Conservation (phyloP, 2,888 invertebrate species). For the Cyclophora albipunctata region DNA sequence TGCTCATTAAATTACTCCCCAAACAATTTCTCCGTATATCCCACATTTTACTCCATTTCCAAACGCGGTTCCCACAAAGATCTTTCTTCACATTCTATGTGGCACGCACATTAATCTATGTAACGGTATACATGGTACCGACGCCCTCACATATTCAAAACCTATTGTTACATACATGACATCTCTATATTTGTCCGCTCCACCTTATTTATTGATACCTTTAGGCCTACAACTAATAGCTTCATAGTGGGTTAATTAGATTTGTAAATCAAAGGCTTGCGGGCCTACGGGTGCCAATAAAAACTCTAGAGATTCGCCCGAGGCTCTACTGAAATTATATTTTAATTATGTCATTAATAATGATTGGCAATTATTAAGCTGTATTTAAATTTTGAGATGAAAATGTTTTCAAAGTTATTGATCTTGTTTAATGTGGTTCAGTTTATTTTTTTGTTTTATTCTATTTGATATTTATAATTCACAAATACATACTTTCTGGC, state of each 20-base stretch:
- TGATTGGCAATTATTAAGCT: no score
- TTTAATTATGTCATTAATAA: no score
- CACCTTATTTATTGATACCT: slow-evolving; percentile 11
- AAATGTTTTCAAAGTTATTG: no score
- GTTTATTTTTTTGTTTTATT: no score
- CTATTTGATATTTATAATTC: no score
- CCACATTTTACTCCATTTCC: slow-evolving; percentile 45
- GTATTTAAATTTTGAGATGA: no score
- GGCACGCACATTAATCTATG: slow-evolving; percentile 67
- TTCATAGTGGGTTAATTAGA: slow-evolving; percentile 3
- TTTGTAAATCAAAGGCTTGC: slow-evolving; percentile 7
- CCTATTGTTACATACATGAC: slow-evolving; percentile 46
- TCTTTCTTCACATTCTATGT: slow-evolving; percentile 65
- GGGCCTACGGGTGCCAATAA: not conserved
- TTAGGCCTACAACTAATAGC: slow-evolving; percentile 17
- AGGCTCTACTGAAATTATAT: not conserved
- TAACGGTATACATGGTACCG: slow-evolving; percentile 47
- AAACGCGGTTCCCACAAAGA: slow-evolving; percentile 66
- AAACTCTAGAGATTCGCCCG: not conserved
- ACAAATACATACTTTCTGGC: no score
- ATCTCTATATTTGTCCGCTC: slow-evolving; percentile 34
- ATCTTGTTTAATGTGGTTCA: no score
- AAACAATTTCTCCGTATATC: slow-evolving; percentile 16
- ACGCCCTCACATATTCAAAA: slow-evolving; percentile 38
- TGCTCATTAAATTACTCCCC: not conserved